Base-by-base conservation (phyloP, 92 coral and sea anemone species). In the Palythoa grandis region DNA sequence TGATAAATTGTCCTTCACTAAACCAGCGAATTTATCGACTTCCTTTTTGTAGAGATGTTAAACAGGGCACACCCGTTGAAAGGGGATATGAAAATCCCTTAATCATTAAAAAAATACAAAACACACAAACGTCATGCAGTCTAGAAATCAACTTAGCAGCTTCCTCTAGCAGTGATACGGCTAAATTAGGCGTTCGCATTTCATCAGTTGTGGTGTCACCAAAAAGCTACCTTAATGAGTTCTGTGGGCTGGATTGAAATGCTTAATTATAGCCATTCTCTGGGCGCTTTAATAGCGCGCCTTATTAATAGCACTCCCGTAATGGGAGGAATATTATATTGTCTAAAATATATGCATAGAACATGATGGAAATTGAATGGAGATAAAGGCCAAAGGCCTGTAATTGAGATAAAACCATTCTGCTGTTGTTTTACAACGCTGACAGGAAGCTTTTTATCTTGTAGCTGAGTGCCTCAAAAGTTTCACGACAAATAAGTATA, bases 1-100 rank as follows among this genome's bases (percentile, higher is more conserved):
- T 95, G 93, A 88, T 89, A 92, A 94, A 94, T 92, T 92, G 95
- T 90, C 91, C 88, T 92, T 90, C 95, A 89, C 93, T 79, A 80
- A 82, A 78, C 96, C 88, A 93, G 88, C 93, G 92, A 89, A 86
- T 93, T 94, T 93, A 91, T 90, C 95, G 96, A 84, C 87, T 82
- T 75, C 88, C 89, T 90, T 93, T 87, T 90, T 87, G 87, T 82
- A 70, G 86, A 76, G 82, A 90, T 86, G 98, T 94, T 94, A 92
- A 94, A 87, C 93, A 86, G 88, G 75, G 88, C 86, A 57, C 88
- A 88, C 70, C 66, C 91, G 82, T 71, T 70, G 88, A 87, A 86
- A 83, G 70, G 78, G 79, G 87, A 90, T 92, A 94, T 94, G 90
- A 90, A 94, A 94, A 90, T 82, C 75, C 58, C 88, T 73, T 90